Evolutionary conservation across 1,140 invertebrate genomes (phyloP).

Genomic region (Rhizoglyphus robini): DNA sequence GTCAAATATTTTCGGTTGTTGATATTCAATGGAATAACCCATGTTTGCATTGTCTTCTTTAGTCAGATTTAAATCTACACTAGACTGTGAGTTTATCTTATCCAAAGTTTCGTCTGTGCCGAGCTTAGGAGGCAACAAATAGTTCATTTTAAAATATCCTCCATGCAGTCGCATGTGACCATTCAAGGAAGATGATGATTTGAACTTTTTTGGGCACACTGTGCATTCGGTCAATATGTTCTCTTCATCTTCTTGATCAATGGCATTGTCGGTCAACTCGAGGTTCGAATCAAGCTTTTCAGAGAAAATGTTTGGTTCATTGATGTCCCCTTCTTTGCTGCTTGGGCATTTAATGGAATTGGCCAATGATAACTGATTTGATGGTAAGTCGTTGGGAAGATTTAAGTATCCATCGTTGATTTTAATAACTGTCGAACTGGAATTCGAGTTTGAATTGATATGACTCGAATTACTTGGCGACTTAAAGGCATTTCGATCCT

Average conservation of each 20-base stretch:
- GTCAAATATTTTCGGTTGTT: no score
- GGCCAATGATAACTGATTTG: no score
- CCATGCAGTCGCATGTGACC: neutral
- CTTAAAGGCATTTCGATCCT: neutral
- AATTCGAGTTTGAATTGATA: neutral
- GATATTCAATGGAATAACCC: no score
- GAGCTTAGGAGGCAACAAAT: neutral
- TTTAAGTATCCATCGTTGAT: neutral
- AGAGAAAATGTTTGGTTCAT: neutral
- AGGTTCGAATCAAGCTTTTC: neutral
- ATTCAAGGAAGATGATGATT: slow-evolving; percentile 1
- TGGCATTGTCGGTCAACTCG: neutral
- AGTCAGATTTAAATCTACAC: no score
- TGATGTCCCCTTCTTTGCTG: no score
- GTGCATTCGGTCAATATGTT: slow-evolving; percentile 2
- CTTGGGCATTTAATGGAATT: no score
- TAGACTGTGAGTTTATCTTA: no score
- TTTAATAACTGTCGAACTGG: neutral
- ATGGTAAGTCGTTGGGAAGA: neutral
- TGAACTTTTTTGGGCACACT: slow-evolving; percentile 6
- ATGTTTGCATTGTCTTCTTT: no score
- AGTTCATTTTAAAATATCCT: neutral
- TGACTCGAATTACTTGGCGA: neutral
- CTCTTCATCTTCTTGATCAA: no score
- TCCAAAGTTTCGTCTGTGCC: neutral